These are phyloP conservation scores for Ara ararauna DNA, from an alignment of 2,797 vertebrate genomes.

Conservation along the genomic window DNA sequence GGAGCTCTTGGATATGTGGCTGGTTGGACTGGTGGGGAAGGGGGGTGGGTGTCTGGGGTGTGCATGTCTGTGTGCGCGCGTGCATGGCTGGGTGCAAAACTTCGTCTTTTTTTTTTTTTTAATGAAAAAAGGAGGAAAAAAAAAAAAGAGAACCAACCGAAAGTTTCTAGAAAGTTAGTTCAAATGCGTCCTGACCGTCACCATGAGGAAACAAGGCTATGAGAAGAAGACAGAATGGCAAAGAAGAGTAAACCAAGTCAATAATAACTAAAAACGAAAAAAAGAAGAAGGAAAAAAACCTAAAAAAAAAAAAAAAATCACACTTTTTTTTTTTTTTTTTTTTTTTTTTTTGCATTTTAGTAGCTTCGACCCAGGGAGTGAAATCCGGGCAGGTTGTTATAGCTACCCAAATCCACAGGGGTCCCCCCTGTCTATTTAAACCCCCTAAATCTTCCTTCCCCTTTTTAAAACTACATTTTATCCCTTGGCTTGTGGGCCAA, in stretches of 20 bases:
- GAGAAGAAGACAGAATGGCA: background rate
- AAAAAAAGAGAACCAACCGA: background rate
- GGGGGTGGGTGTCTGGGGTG: background rate
- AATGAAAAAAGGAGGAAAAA: background rate
- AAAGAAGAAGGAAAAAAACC: background rate
- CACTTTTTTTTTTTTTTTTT: slow-evolving; percentile 72
- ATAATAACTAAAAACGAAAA: slow-evolving; percentile 23
- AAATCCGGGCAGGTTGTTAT: slow-evolving; percentile 94
- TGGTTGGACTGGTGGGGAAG: slow-evolving; percentile 29
- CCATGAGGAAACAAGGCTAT: background rate
- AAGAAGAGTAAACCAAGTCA: slow-evolving; percentile 24
- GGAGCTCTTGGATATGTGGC: slow-evolving; percentile 4
- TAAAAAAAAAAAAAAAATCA: background rate
- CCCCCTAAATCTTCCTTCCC: slow-evolving; percentile 81
- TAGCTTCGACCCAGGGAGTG: slow-evolving; percentile 87
- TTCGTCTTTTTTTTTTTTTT: background rate
- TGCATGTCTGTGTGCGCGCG: background rate
- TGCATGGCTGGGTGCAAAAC: background rate
- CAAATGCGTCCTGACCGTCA: background rate
- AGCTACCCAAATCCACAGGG: slow-evolving; percentile 90
- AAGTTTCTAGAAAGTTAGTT: slow-evolving; percentile 36
- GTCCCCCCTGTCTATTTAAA: slow-evolving; percentile 87
- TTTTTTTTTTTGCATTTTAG: slow-evolving; percentile 16
- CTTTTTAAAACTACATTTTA: slow-evolving; percentile 85
- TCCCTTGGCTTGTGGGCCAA: slow-evolving; percentile 84